Base-by-base conservation (phyloP, 2,113 vertebrate genomes). In the Odocoileus virginianus region DNA sequence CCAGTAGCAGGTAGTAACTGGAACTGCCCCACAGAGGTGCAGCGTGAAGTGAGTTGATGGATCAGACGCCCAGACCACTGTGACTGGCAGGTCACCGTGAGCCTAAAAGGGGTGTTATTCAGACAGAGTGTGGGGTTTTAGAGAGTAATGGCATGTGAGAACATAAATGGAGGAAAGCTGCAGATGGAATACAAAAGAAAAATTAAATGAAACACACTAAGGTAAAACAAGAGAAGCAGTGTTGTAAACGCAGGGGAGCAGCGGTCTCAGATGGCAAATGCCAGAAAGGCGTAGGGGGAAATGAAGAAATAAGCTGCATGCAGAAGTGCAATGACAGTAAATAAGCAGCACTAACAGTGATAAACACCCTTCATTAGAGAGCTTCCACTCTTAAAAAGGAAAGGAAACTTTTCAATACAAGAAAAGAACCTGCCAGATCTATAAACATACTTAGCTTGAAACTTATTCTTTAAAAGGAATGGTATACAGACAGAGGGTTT, bases 311-410 rank as follows among this genome's bases (percentile, higher is more conserved):
- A 52, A 45, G 40, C 40, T 47, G 5, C 33, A 6, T 3, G 21
- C 54, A 28, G 40, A 67, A 27, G 2, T 1, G 25, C 5, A 3
- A 4, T 2, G 16, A 61, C 2, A n/a, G 36, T 21, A 91, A 91
- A 47, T 13, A 89, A 91, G 19, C 64, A 79, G 28, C 7, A 1
- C 16, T 25, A 43, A 2, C 6, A 40, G 71, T 4, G 28, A 64
- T 30, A 45, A 90, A 54, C 5, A 55, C 28, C n/a, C 43, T 57
- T 81, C 43, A 13, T 50, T 78, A 55, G 40, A 87, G 30, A 85
- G 57, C 28, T 58, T 84, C 78, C 61, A 11, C n/a, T 88, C 91
- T 95, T 87, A 79, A 92, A 64, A 93, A 98, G 87, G 86, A 87
- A 89, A 97, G 60, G 71, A 97, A 88, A 86, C 23, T 74, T 79